A percentile compares a stretch with the other conserved stretches of the same genome.
These are phyloP conservation scores for Trissolcus brochymenae DNA, from an alignment of 2,888 invertebrate species.

Conservation along the genomic window DNA sequence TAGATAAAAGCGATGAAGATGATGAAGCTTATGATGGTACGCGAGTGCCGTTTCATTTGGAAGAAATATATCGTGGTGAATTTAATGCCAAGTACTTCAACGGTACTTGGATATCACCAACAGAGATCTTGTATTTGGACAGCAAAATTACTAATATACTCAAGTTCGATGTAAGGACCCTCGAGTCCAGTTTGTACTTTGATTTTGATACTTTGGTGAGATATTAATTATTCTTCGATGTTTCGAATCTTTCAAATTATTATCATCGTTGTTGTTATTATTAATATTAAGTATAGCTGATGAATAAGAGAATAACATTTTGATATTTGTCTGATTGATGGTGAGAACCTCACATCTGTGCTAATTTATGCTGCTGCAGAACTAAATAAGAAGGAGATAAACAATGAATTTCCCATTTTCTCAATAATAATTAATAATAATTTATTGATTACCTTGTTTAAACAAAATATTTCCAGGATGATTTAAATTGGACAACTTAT, in stretches of 20 bases:
- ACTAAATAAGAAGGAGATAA: too few species aligned
- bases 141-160: slow-evolving; percentile 61
- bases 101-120: slow-evolving; percentile 76
- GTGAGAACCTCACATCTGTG: too few species aligned
- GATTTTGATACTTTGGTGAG: slow-evolving; percentile 57
- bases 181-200: slow-evolving; percentile 59
- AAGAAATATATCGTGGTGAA: slow-evolving; percentile 71
- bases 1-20: slow-evolving; percentile 28
- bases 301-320: too few species aligned
- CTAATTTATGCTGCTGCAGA: neutral
- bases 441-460: too few species aligned
- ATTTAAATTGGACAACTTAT: slow-evolving; percentile 53
- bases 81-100: slow-evolving; percentile 73
- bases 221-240: neutral
- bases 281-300: neutral
- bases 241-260: neutral
- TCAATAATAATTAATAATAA: too few species aligned
- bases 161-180: slow-evolving; percentile 67
- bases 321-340: too few species aligned
- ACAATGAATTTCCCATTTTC: too few species aligned
- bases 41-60: slow-evolving; percentile 69
- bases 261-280: neutral
- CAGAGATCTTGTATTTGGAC: slow-evolving; percentile 70
- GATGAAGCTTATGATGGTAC: slow-evolving; percentile 42
- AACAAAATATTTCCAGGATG: too few species aligned